Evolutionary conservation across 2,888 invertebrate species (phyloP).

Genomic region (Cordylochernes scorpioides): DNA sequence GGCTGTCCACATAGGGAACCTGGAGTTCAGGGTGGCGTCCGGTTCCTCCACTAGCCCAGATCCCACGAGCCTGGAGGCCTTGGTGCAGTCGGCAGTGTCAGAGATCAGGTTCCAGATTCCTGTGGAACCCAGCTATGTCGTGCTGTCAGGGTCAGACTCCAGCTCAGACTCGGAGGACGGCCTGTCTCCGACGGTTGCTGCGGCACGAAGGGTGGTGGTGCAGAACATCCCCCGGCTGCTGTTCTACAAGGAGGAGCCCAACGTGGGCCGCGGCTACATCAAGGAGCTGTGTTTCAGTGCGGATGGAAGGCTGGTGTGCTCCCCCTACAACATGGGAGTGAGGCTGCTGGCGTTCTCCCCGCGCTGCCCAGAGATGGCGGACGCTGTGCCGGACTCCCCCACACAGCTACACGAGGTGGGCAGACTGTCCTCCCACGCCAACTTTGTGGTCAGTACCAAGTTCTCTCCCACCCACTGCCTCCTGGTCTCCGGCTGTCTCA

Average conservation of each 20-base stretch:
- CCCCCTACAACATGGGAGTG: conserved; percentile 61
- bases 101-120: too few relatives aligned
- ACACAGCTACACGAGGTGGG: conserved; percentile 36
- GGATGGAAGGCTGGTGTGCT: conserved; percentile 66
- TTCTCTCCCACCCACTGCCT: conserved; percentile 64
- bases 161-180: too few relatives aligned
- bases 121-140: too few relatives aligned
- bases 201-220: conserved; percentile 3
- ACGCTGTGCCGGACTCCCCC: conserved; percentile 31
- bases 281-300: conserved; percentile 73
- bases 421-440: conserved; percentile 42
- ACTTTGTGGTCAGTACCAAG: conserved; percentile 61
- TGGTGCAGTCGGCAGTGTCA: too few relatives aligned
- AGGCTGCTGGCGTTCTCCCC: conserved; percentile 52
- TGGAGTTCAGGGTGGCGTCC: too few relatives aligned
- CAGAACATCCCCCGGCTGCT: conserved; percentile 44
- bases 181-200: too few relatives aligned
- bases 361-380: conserved; percentile 46
- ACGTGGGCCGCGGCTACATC: conserved; percentile 65
- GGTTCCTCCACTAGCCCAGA: too few relatives aligned
- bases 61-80: too few relatives aligned
- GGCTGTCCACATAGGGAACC: too few relatives aligned
- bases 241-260: conserved; percentile 57
- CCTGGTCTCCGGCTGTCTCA: conserved; percentile 65
- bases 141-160: too few relatives aligned